Evolutionary conservation across 2,113 vertebrate species (phyloP), one percentile per base, ranked within the genome.

Genomic region (Amphiprion percula): DNA sequence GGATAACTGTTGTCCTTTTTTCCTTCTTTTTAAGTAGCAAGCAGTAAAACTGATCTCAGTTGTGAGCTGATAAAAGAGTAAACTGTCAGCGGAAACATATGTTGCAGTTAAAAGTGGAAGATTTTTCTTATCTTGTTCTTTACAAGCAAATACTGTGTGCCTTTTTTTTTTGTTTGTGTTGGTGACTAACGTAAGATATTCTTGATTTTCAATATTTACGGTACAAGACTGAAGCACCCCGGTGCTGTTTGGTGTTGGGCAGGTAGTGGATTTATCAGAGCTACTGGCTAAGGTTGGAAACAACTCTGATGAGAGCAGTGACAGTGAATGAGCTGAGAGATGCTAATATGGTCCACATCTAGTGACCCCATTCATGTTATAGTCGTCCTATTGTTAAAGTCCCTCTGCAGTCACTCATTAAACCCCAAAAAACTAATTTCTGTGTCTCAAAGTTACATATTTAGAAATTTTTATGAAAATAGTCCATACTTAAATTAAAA

Each of bases 1-100:
- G 49, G 64, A 60, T 53, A 47, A 59, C 33, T 4, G 47, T 41
- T 53, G 65, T 76, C 1, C 1, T 77, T 33, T 76, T 60, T 46
- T 58, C 26, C 44, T 8, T 55, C 44, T 68, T 64, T 62, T 28
- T 68, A 55, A 82, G 63, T 47, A 62, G 81, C 62, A 37, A 62
- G 59, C 70, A 66, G 33, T 59, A 39, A 76, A 84, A 41, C 12
- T 33, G 61, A 71, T 74, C 71, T 74, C 30, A 60, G 5, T 55
- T 28, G 56, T 69, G 70, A 69, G 59, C 49, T 74, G 69, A 79
- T 77, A 62, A 79, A 74, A 85, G 64, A 69, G 14, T 67, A 73
- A 77, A 63, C 74, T 72, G 65, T 26, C 24, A 53, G 65, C 58
- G 33, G 47, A 74, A 74, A 72, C 53, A 67, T 56, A 55, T 74